Base-by-base conservation (phyloP, 2,113 vertebrate species). In the Gallinago paraguaiae region DNA sequence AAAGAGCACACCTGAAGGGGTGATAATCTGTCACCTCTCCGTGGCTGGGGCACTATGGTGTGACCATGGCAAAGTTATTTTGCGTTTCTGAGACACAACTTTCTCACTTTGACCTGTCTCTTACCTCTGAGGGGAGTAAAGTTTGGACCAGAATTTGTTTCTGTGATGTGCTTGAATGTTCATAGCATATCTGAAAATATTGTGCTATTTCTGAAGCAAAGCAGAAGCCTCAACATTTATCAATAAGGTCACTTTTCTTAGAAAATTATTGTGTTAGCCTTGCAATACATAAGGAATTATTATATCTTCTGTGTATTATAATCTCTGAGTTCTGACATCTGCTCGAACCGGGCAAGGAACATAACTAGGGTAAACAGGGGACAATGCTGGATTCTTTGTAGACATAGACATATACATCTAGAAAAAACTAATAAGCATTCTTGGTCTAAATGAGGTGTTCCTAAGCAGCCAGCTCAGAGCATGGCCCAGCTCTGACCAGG, bases 11-110 rank as follows among this genome's bases (percentile, higher is more conserved):
- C 51, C 35, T 43, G 70, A 43, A 46, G 17, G 1, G 12, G 9
- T 22, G 41, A 4, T n/a, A 37, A 75, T 18, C 43, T n/a, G n/a
- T n/a, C 30, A 3, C 35, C 39, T 61, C 28, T 19, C 43, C 13
- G 15, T 1, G 3, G 11, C 45, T 50, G 11, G 41, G 70, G n/a
- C 28, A 9, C 61, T 57, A 2, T 0, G 3, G 13, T 1, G 1
- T 59, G 71, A 39, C 35, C 28, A 6, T 10, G 10, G 33, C 19
- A 33, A 82, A 60, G 22, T 39, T 8, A 35, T 18, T 61, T 76
- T 24, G 20, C 39, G 17, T 75, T 63, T 45, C 39, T 35, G 41
- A 79, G 70, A 2, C 19, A 23, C 35, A 39, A 5, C 45, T 19
- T 89, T 69, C 70, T 72, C 60, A 7, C 64, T 63, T 23, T 56